Percentiles rank a stretch among this genome's conserved stretches.
These are phyloP conservation scores for Pectinophora gossypiella DNA, from an alignment of 1,140 invertebrate genomes.

Conservation along the genomic window DNA sequence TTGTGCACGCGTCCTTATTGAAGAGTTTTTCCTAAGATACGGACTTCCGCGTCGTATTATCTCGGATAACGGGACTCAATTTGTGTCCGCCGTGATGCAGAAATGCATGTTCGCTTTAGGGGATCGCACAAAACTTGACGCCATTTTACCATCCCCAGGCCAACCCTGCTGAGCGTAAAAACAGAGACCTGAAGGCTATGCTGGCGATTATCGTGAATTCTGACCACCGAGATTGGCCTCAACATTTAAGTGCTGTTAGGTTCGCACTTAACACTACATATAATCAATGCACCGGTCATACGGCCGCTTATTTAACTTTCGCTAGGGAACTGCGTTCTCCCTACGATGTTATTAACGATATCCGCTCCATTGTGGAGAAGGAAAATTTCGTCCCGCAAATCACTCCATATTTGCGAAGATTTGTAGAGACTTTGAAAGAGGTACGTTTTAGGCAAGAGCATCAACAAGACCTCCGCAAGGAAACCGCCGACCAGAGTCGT, in stretches of 20 bases:
- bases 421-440: not conserved
- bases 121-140: constrained; percentile 28
- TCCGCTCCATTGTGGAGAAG: constrained; percentile 22
- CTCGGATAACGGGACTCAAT: constrained; percentile 31
- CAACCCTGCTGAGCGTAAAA: constrained; percentile 26
- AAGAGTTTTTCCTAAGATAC: constrained; percentile 22
- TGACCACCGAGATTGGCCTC: constrained; percentile 21
- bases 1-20: constrained; percentile 22
- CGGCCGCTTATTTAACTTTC: constrained; percentile 57
- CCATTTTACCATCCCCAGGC: constrained; percentile 22
- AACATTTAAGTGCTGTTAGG: constrained; percentile 15
- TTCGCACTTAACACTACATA: constrained; percentile 29
- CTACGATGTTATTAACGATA: constrained; percentile 27
- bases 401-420: not conserved
- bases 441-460: not conserved
- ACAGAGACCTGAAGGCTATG: constrained; percentile 20
- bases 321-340: constrained; percentile 31
- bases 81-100: constrained; percentile 31
- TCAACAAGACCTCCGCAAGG: not conserved
- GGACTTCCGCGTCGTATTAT: constrained; percentile 30
- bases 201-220: constrained; percentile 16
- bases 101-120: constrained; percentile 25
- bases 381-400: constrained; percentile 36
- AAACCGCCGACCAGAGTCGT: not conserved
- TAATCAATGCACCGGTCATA: constrained; percentile 36